Evolutionary conservation across 2,888 invertebrate genomes (phyloP), one percentile per base, ranked within the genome.

Genomic region (Acanthosepion lycidas): DNA sequence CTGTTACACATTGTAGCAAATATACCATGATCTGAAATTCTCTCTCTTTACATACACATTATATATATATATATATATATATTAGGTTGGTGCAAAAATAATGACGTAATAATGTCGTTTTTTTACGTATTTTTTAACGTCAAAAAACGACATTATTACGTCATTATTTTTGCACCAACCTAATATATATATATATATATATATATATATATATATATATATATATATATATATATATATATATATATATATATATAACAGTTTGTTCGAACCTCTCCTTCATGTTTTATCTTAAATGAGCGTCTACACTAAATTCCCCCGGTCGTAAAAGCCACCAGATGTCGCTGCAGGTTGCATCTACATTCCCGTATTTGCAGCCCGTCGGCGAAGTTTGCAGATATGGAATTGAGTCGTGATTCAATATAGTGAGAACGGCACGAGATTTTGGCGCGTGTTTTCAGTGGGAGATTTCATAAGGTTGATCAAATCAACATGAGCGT

Each of bases 401-500:
- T 78, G 78, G 78, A 78, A 78, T 78, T 78, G n/a, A 59, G 59
- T 59, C 15, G 78, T 78, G n/a, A 78, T 78, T 78, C 78, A 78
- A 78, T 78, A 78, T 78, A 33, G 78, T 33, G 78, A 33, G 78
- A 4, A n/a, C 78, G 78, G 78, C n/a, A n/a, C n/a, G 78, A 78
- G 78, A 78, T 78, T n/a, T 78, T 78, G 78, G n/a, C 78, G 78
- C 78, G n/a, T 33, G 33, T n/a, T n/a, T n/a, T 78, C 78, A 33
- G n/a, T 33, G n/a, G 12, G 5, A 78, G 78, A 78, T 78, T 78
- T 78, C n/a, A n/a, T 78, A 78, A n/a, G 59, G n/a, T 78, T 78
- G 78, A 78, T 78, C 78, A 78, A 78, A 78, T 78, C n/a, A 78
- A 78, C 78, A 78, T 78, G 78, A 78, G 78, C n/a, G 12, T n/a